These are phyloP conservation scores for Temnothorax ravouxi DNA, from an alignment of 2,888 invertebrate species.

Conservation along the genomic window DNA sequence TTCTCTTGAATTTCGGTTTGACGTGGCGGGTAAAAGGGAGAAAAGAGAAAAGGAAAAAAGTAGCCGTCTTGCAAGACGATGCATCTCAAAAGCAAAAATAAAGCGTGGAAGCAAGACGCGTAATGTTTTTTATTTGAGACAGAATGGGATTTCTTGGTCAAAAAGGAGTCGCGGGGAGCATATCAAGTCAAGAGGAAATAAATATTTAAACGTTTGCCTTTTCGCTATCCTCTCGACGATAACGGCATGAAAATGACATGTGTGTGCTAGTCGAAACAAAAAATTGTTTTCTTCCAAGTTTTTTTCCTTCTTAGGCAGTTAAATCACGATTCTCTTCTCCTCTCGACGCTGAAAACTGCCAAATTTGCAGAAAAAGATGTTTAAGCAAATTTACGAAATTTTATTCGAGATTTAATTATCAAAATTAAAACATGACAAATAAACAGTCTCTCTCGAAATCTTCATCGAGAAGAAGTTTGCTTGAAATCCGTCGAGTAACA, in stretches of 20 bases:
- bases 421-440: background rate
- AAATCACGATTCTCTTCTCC: background rate
- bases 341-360: background rate
- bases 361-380: background rate
- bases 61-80: background rate
- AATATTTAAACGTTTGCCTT: conserved; percentile 44
- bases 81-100: conserved; percentile 26
- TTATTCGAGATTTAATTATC: background rate
- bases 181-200: conserved; percentile 43
- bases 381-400: background rate
- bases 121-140: conserved; percentile 29
- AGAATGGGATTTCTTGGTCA: conserved; percentile 50
- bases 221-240: conserved; percentile 2
- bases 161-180: conserved; percentile 18
- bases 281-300: background rate
- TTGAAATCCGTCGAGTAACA: conserved; percentile 4
- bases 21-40: conserved; percentile 18
- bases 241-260: background rate
- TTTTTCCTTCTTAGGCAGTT: background rate
- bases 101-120: background rate
- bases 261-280: conserved; percentile 6
- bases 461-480: background rate
- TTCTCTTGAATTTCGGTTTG: conserved; percentile 18
- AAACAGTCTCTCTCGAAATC: background rate
- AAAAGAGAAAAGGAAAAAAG: background rate